Base-by-base conservation (phyloP, 2,113 vertebrate species). In the Hepsetus odoe region DNA sequence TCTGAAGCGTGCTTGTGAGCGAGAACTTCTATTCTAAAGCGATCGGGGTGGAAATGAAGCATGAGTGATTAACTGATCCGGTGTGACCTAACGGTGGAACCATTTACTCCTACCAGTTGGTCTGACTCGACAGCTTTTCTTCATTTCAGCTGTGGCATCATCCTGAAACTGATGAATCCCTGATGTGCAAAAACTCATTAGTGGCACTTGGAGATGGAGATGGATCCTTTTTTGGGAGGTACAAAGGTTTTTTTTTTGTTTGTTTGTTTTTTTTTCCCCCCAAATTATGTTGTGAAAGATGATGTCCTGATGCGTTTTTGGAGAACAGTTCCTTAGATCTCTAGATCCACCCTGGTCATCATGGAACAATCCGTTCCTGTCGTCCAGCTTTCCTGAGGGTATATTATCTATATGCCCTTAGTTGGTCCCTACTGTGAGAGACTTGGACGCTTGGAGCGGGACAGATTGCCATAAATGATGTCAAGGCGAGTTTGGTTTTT, bases 81-180 rank as follows among this genome's bases (percentile, higher is more conserved):
- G 49, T 83, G 76, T 81, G 83, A 84, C 74, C 78, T 81, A 82
- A 64, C 69, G 56, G 65, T 85, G 71, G 13, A 44, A 44, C 42
- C 16, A 14, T 44, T 44, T 44, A 14, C 42, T 44, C 42, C 42
- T 2, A 44, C 42, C 42, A 14, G 16, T 44, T 44, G 42, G 42
- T 6, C 12, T 44, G 42, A 14, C 13, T 44, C 12, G 12, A 16
- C 42, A 14, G 66, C 79, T 86, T 87, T 82, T 83, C 87, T 75
- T 87, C 86, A 84, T 80, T 80, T 83, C 64, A 74, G 22, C 18
- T 20, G 0, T 9, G 20, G 0, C 51, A 72, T 90, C 90, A 84
- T 86, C 82, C 83, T 89, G 80, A 86, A 76, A 77, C 76, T 77
- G 53, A 58, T 85, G 85, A 85, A 80, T 82, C 80, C 85, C 80